Conservation (phyloP, 2,797 vertebrate species). For the Pteropus rufus region DNA sequence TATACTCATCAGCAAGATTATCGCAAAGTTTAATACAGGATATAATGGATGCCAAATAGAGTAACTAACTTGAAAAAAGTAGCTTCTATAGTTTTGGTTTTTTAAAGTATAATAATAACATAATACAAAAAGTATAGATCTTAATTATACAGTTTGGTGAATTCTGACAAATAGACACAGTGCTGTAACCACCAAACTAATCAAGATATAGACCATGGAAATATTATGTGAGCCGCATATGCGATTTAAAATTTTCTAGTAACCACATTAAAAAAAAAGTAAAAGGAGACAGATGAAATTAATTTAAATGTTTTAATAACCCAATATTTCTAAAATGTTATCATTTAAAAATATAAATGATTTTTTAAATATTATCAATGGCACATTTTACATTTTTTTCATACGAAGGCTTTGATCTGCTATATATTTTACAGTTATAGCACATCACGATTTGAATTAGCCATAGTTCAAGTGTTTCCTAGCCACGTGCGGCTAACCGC, state of each 20-base stretch:
- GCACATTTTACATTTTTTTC: background rate
- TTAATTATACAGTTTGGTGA: background rate
- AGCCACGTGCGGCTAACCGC: background rate
- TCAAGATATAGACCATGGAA: background rate
- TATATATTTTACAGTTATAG: background rate
- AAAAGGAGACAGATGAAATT: background rate
- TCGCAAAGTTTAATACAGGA: background rate
- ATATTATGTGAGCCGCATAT: background rate
- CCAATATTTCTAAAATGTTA: background rate
- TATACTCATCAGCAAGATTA: background rate
- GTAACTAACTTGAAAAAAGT: background rate
- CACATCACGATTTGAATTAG: background rate
- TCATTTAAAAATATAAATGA: background rate
- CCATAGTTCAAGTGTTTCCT: background rate
- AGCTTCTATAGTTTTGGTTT: constrained; percentile 17
- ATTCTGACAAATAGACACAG: background rate
- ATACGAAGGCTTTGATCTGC: background rate
- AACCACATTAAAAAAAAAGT: background rate
- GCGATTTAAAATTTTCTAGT: background rate
- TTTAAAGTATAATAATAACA: background rate
- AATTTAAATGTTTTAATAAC: constrained; percentile 1
- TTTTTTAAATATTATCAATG: background rate
- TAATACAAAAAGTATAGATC: background rate
- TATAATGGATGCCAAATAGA: background rate
- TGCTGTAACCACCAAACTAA: background rate